Conservation (phyloP, 2,113 vertebrate species). For the Oxygymnocypris stewartii region DNA sequence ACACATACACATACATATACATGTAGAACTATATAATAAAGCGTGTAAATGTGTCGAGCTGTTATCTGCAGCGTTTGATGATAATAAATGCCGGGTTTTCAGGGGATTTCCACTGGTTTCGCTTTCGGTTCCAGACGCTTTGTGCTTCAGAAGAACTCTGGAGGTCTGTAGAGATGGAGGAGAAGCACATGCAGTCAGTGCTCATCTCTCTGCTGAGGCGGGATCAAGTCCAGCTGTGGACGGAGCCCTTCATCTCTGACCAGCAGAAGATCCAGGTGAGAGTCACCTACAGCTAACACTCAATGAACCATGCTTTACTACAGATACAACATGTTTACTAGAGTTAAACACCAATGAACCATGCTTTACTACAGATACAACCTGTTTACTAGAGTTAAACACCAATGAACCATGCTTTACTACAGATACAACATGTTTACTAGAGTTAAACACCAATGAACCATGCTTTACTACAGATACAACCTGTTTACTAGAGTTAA, state of each 20-base stretch:
- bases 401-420: too few relatives aligned
- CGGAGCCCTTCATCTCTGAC: conserved; percentile 83
- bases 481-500: too few relatives aligned
- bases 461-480: too few relatives aligned
- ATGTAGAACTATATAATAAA: neutral
- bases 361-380: too few relatives aligned
- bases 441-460: too few relatives aligned
- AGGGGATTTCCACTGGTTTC: conserved; percentile 31
- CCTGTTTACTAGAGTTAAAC: too few relatives aligned
- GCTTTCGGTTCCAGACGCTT: neutral
- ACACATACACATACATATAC: neutral
- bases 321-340: too few relatives aligned
- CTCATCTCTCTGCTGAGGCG: conserved; percentile 83
- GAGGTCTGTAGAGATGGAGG: conserved; percentile 73
- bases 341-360: too few relatives aligned
- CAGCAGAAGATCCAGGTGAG: conserved; percentile 78
- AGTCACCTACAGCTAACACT: too few relatives aligned
- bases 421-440: too few relatives aligned
- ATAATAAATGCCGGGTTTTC: neutral
- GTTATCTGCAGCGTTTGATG: neutral
- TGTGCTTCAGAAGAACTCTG: neutral
- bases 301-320: too few relatives aligned
- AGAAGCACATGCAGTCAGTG: conserved; percentile 85
- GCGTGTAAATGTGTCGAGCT: neutral
- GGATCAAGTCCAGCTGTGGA: conserved; percentile 90